Evolutionary conservation across 2,888 invertebrate genomes (phyloP).

Genomic region (Xanthia icteritia): DNA sequence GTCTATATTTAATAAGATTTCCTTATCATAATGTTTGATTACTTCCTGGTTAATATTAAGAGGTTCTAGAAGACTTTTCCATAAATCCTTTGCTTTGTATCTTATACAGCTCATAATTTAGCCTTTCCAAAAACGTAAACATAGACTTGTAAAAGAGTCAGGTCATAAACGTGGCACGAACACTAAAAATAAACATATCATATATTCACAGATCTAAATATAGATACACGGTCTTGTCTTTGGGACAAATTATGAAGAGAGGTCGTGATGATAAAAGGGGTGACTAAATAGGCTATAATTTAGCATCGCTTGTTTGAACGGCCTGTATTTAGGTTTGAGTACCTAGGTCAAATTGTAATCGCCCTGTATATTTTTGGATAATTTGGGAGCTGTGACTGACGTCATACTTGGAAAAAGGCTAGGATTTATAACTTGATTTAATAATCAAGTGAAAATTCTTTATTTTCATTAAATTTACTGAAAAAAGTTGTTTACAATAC

Average conservation of each 20-base stretch:
- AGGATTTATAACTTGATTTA: not conserved
- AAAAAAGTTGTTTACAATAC: conserved; percentile 69
- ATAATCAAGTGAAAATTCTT: not conserved
- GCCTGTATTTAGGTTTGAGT: conserved; percentile 23
- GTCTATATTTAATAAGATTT: conserved; percentile 2
- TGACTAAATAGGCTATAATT: conserved; percentile 55
- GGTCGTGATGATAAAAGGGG: conserved; percentile 57
- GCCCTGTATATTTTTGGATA: conserved; percentile 20
- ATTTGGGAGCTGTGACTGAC: not conserved
- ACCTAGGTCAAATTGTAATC: conserved; percentile 22
- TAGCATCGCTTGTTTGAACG: conserved; percentile 30
- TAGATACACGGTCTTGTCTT: conserved; percentile 56
- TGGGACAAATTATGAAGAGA: conserved; percentile 61
- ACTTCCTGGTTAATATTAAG: conserved; percentile 25
- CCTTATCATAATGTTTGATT: conserved; percentile 19
- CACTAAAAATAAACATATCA: conserved; percentile 52
- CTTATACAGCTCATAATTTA: not conserved
- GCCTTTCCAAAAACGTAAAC: conserved; percentile 31
- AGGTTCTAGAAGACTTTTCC: not conserved
- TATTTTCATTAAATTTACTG: conserved; percentile 18
- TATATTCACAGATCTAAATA: conserved; percentile 48
- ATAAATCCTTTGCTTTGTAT: not conserved
- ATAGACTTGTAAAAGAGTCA: conserved; percentile 11
- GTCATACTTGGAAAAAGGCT: not conserved
- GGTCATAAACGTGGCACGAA: conserved; percentile 27